These are phyloP conservation scores for Fundulus diaphanus DNA, from an alignment of 2,797 vertebrate species.

Conservation along the genomic window DNA sequence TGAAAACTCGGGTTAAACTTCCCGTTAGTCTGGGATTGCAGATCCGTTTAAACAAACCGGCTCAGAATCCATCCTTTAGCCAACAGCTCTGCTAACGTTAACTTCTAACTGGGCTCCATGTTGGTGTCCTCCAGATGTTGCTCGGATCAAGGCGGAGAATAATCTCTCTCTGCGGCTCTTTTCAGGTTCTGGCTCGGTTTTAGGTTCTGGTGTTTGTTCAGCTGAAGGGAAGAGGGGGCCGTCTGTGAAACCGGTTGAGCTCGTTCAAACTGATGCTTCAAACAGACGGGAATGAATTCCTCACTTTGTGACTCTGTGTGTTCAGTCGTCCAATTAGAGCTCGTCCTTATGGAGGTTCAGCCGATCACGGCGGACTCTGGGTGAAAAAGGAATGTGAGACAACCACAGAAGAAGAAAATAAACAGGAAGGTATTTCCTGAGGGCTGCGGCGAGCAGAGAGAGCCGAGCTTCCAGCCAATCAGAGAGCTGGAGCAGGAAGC, in stretches of 20 bases:
- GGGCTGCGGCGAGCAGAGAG: constrained; percentile 9
- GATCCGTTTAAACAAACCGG: no score
- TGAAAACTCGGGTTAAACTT: no score
- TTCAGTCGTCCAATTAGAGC: constrained; percentile 32
- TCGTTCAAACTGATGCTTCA: neutral
- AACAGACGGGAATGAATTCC: neutral
- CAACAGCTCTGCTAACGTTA: no score
- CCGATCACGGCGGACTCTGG: constrained; percentile 38
- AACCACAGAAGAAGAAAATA: constrained; percentile 59
- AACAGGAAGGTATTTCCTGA: constrained; percentile 61
- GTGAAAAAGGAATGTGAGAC: constrained; percentile 38
- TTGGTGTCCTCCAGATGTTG: no score
- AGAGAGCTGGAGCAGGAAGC: neutral
- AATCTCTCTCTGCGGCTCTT: neutral
- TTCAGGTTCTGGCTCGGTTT: neutral
- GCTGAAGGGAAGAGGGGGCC: neutral
- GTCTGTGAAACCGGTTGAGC: constrained; percentile 5
- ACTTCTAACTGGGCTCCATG: no score
- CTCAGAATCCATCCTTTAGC: no score
- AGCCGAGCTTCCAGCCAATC: constrained; percentile 20
- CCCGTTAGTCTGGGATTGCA: no score
- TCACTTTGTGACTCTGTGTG: constrained; percentile 3
- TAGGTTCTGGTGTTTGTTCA: neutral
- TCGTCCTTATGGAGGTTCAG: neutral
- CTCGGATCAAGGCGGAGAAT: no score